These are phyloP conservation scores for Leptocoma aspasia DNA, from an alignment of 2,113 vertebrate genomes.

Conservation along the genomic window DNA sequence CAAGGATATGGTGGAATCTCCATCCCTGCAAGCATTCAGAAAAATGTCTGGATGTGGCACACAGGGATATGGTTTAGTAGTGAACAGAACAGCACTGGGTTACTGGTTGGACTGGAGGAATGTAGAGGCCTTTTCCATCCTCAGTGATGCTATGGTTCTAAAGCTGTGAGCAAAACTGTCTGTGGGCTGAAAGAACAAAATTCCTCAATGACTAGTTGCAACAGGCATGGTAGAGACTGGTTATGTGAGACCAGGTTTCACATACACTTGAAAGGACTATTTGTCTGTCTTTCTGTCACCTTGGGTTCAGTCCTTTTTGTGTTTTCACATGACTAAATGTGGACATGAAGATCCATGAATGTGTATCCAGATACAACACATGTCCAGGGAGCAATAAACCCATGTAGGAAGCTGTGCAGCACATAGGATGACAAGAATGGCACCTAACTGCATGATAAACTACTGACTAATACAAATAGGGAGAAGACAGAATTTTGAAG, in stretches of 20 bases:
- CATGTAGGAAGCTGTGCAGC: not conserved
- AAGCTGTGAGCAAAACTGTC: not conserved
- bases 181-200: not conserved
- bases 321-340: not conserved
- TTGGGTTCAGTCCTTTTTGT: not conserved
- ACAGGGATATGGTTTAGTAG: not conserved
- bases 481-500: not conserved
- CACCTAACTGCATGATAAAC: not conserved
- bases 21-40: not conserved
- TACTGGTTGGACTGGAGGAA: not conserved
- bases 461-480: not conserved
- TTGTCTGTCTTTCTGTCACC: not conserved
- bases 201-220: not conserved
- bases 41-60: not conserved
- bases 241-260: not conserved
- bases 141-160: not conserved
- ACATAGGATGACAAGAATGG: not conserved
- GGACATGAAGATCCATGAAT: not conserved
- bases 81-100: not conserved
- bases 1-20: not conserved
- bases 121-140: not conserved
- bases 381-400: not conserved
- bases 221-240: not conserved
- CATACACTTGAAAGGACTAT: not conserved
- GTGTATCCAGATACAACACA: fast-evolving